Conservation (phyloP, 2,888 invertebrate genomes). For the Osedax frankpressi region DNA sequence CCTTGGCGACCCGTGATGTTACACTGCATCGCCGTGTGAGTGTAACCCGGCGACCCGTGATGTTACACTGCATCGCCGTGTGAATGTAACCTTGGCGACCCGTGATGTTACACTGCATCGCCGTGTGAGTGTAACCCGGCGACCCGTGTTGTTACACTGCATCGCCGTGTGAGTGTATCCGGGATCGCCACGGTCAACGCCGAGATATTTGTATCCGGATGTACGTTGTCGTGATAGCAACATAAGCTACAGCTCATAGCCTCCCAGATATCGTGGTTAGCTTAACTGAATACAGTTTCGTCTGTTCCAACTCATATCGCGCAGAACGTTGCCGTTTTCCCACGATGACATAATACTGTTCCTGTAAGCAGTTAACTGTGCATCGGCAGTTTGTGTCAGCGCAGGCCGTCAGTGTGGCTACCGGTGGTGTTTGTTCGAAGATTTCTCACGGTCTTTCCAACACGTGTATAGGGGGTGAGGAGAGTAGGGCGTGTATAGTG, state of each 20-base stretch:
- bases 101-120: no score
- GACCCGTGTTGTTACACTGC: no score
- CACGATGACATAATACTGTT: slow-evolving; percentile 2
- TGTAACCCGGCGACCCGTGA: no score
- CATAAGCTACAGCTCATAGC: not conserved
- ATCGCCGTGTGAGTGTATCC: no score
- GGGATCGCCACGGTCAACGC: not conserved
- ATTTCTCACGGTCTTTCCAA: slow-evolving; percentile 8
- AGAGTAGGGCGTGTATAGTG: no score
- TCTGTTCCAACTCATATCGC: slow-evolving; percentile 4
- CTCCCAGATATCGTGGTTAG: not conserved
- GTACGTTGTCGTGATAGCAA: not conserved
- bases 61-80: no score
- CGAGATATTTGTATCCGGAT: not conserved
- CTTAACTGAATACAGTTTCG: not conserved
- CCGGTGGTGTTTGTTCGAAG: not conserved
- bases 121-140: no score
- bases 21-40: no score
- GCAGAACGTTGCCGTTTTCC: slow-evolving; percentile 4
- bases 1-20: no score
- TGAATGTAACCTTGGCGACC: no score
- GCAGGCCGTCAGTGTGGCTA: not conserved
- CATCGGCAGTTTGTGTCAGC: not conserved
- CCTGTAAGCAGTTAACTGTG: not conserved
- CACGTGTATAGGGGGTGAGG: not conserved